These are phyloP conservation scores for Lepus oiostolus DNA, from an alignment of 2,797 vertebrate genomes.

Conservation along the genomic window DNA sequence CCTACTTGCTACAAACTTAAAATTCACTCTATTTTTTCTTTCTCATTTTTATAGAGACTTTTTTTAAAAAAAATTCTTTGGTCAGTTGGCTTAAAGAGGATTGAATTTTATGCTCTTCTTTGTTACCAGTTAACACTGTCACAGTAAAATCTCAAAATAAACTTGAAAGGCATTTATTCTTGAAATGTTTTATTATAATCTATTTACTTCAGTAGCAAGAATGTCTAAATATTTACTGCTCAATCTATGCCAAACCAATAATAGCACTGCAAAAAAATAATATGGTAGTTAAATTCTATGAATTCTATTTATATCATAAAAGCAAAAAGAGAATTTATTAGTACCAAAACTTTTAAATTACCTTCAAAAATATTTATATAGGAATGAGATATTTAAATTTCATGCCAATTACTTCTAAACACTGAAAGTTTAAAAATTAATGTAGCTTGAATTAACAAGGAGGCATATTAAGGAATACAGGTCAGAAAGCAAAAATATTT, in stretches of 20 bases:
- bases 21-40: not conserved
- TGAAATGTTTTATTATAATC: slow-evolving; percentile 9
- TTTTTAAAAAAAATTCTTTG: slow-evolving; percentile 30
- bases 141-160: slow-evolving; percentile 6
- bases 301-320: slow-evolving; percentile 40
- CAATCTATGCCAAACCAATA: not conserved
- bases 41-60: not conserved
- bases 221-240: not conserved
- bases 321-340: not conserved
- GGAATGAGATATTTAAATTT: not conserved
- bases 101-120: not conserved
- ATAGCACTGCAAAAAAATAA: not conserved
- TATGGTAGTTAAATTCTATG: not conserved
- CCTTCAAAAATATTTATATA: slow-evolving; percentile 54
- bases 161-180: not conserved
- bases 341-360: slow-evolving; percentile 12
- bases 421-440: not conserved
- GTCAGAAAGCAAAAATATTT: slow-evolving; percentile 25
- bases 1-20: not conserved
- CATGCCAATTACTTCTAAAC: not conserved
- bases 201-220: not conserved
- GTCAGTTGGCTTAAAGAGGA: not conserved
- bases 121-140: not conserved
- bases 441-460: not conserved
- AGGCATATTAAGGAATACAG: not conserved